These are phyloP conservation scores for Vanessa tameamea DNA, from an alignment of 1,140 invertebrate genomes.

Conservation along the genomic window DNA sequence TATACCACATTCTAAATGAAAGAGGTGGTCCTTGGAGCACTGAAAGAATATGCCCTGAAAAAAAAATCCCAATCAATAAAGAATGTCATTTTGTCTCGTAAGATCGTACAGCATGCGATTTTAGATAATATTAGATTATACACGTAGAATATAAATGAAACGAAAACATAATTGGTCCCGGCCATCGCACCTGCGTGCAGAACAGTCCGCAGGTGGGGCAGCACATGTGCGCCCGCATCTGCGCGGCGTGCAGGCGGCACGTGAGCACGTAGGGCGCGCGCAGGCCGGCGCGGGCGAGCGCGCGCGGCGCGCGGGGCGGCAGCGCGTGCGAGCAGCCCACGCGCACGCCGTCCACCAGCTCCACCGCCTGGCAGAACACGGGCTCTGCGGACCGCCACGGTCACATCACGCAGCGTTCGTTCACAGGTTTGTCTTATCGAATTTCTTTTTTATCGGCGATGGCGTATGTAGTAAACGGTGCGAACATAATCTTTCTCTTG, in stretches of 20 bases:
- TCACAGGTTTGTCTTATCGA: too few species aligned
- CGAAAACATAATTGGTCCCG: too few species aligned
- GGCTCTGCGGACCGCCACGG: conserved; percentile 48
- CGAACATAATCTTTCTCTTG: too few species aligned
- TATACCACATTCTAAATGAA: conserved; percentile 87
- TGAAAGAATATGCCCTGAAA: conserved; percentile 87
- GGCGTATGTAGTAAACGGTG: too few species aligned
- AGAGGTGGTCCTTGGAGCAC: conserved; percentile 86
- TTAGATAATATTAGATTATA: too few species aligned
- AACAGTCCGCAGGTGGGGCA: conserved; percentile 95
- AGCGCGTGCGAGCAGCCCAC: conserved; percentile 91
- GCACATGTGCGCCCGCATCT: conserved; percentile 91
- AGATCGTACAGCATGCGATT: too few species aligned
- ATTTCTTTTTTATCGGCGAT: too few species aligned
- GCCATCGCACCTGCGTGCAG: conserved; percentile 88
- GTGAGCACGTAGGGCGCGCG: conserved; percentile 92
- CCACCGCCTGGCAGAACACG: conserved; percentile 85
- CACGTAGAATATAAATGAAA: too few species aligned
- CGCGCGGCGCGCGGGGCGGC: conserved; percentile 81
- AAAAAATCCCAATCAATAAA: not conserved
- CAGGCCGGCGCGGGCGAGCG: conserved; percentile 87
- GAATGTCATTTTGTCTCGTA: not conserved
- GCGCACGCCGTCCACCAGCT: conserved; percentile 88
- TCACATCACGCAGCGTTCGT: too few species aligned
- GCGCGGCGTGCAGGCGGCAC: conserved; percentile 89